These are phyloP conservation scores for Strix aluco DNA, from an alignment of 2,113 vertebrate species.

Conservation along the genomic window DNA sequence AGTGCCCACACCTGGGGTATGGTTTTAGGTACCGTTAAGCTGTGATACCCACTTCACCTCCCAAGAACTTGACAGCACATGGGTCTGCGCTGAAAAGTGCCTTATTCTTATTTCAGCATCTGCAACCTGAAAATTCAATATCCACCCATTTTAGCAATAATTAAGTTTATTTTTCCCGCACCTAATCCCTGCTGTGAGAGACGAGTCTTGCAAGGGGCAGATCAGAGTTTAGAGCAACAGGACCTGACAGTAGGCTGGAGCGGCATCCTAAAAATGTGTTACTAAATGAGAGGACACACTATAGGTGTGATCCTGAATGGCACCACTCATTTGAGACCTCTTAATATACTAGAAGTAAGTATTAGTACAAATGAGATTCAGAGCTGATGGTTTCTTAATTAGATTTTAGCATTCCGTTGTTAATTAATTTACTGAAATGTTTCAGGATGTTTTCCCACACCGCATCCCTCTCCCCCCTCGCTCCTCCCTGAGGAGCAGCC, in stretches of 20 bases:
- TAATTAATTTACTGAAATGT: slow-evolving; percentile 20
- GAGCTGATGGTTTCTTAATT: neutral
- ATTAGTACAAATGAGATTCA: neutral
- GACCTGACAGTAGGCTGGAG: neutral
- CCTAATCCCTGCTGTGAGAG: neutral
- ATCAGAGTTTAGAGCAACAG: neutral
- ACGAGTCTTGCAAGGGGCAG: neutral
- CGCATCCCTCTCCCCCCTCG: neutral
- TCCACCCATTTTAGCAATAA: neutral
- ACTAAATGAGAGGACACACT: neutral
- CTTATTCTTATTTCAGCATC: neutral
- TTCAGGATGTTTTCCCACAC: neutral
- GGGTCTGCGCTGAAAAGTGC: neutral
- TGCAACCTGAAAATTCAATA: neutral
- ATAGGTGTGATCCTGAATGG: fast-evolving
- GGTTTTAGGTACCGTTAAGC: neutral
- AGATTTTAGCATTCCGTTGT: neutral
- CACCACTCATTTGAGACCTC: neutral
- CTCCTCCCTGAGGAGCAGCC: neutral
- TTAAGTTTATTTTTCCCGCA: neutral
- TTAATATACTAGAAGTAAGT: fast-evolving
- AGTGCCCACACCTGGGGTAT: fast-evolving
- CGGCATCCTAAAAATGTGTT: fast-evolving
- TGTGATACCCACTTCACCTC: neutral
- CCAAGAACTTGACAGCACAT: neutral